Conservation (phyloP, 2,113 vertebrate genomes). For the Myiagra hebetior region DNA sequence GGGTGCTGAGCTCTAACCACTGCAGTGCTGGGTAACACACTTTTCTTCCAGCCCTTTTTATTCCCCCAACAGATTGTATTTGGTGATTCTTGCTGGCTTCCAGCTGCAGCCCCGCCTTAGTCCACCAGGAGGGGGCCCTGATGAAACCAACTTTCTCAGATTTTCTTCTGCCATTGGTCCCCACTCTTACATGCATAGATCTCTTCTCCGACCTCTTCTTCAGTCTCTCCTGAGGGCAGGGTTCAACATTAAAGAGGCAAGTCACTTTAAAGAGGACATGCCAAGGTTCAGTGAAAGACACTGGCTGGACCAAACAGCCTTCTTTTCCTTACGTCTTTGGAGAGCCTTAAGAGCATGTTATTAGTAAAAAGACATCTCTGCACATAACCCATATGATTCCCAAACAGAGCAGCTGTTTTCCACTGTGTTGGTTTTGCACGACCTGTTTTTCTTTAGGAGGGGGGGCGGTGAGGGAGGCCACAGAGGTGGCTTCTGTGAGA, state of each 20-base stretch:
- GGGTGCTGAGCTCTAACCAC: not conserved
- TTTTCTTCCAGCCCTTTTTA: not conserved
- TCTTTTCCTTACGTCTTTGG: not conserved
- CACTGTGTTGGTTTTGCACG: not conserved
- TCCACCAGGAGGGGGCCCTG: not conserved
- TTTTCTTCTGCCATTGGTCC: not conserved
- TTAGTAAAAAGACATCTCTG: not conserved
- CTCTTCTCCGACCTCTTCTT: not conserved
- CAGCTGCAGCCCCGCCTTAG: fast-evolving
- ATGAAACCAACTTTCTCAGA: not conserved
- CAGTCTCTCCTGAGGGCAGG: not conserved
- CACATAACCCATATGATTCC: not conserved
- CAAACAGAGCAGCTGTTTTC: not conserved
- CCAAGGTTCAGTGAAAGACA: not conserved
- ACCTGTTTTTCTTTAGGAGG: not conserved
- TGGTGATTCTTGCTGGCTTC: not conserved
- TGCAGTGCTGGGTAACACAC: not conserved
- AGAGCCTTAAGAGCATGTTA: not conserved
- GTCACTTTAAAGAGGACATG: not conserved
- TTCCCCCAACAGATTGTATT: not conserved
- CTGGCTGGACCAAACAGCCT: not conserved
- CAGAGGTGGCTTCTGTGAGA: not conserved
- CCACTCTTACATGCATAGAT: not conserved
- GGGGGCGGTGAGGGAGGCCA: not conserved
- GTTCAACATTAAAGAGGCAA: not conserved